Percentiles rank a stretch among this genome's conserved stretches.
These are phyloP conservation scores for Phaethon lepturus DNA, from an alignment of 2,113 vertebrate species.

Conservation along the genomic window DNA sequence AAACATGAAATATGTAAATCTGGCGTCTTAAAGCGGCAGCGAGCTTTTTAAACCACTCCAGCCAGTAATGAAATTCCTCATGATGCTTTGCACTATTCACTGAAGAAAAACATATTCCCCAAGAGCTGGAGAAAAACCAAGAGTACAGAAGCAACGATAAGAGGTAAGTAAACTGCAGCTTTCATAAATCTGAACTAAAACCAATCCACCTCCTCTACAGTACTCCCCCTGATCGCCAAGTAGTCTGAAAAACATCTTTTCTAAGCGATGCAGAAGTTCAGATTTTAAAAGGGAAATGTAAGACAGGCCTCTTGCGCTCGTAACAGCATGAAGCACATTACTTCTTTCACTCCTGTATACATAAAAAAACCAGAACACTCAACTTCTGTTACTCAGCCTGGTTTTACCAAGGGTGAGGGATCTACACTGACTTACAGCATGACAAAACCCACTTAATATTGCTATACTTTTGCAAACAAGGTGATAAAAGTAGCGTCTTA, in stretches of 20 bases:
- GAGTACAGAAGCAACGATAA: not conserved
- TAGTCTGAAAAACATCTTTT: not conserved
- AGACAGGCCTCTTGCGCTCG: not conserved
- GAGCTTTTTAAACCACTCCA: not conserved
- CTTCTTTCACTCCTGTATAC: not conserved
- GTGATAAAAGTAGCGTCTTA: not conserved
- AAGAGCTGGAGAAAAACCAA: not conserved
- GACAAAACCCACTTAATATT: not conserved
- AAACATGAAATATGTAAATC: constrained; percentile 18
- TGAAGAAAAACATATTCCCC: not conserved
- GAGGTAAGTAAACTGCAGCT: not conserved
- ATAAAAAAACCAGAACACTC: not conserved
- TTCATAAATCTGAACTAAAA: not conserved
- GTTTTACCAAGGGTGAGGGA: not conserved
- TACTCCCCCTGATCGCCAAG: not conserved
- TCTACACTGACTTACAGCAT: not conserved
- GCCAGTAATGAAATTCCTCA: accelerated
- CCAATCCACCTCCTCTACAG: not conserved
- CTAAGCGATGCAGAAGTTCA: not conserved
- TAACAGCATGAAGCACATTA: not conserved
- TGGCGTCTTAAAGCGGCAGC: constrained; percentile 27
- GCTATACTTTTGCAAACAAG: not conserved
- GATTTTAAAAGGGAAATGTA: not conserved
- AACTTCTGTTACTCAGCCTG: not conserved
- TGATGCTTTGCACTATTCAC: not conserved